These are phyloP conservation scores for Macrobrachium nipponense DNA, from an alignment of 1,140 invertebrate genomes.

Conservation along the genomic window DNA sequence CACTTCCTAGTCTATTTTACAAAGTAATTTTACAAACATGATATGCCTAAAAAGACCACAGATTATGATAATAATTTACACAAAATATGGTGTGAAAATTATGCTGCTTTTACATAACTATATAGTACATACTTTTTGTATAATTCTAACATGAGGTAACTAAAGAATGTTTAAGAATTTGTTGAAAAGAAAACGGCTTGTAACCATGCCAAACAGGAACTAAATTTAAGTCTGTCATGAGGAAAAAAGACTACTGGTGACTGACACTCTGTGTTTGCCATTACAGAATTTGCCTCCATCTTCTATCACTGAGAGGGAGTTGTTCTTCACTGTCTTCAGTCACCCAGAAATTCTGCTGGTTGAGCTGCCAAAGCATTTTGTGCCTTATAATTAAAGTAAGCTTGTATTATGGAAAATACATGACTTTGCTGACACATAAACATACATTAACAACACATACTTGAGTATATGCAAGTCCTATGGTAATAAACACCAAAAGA, in stretches of 20 bases:
- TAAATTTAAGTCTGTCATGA: constrained; percentile 1
- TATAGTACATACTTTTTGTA: background rate
- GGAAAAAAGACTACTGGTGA: background rate
- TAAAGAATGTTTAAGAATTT: constrained; percentile 8
- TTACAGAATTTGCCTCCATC: too few species aligned
- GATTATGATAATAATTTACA: constrained; percentile 44
- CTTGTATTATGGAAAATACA: too few species aligned
- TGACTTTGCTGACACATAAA: too few species aligned
- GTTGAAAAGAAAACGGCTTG: background rate
- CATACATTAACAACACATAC: too few species aligned
- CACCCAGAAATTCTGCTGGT: too few species aligned
- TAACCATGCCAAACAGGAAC: background rate
- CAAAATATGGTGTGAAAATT: constrained; percentile 13
- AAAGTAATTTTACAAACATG: constrained; percentile 31
- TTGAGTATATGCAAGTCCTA: too few species aligned
- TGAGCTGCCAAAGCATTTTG: too few species aligned
- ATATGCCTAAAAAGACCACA: constrained; percentile 58
- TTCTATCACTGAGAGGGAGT: too few species aligned
- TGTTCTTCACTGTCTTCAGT: too few species aligned
- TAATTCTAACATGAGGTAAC: constrained; percentile 15
- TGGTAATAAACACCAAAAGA: too few species aligned
- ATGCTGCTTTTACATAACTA: background rate
- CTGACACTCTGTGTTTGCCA: too few species aligned
- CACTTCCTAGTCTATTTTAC: constrained; percentile 52
- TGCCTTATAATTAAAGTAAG: too few species aligned